Conservation (phyloP, 2,888 invertebrate species). For the Argynnis bischoffii region DNA sequence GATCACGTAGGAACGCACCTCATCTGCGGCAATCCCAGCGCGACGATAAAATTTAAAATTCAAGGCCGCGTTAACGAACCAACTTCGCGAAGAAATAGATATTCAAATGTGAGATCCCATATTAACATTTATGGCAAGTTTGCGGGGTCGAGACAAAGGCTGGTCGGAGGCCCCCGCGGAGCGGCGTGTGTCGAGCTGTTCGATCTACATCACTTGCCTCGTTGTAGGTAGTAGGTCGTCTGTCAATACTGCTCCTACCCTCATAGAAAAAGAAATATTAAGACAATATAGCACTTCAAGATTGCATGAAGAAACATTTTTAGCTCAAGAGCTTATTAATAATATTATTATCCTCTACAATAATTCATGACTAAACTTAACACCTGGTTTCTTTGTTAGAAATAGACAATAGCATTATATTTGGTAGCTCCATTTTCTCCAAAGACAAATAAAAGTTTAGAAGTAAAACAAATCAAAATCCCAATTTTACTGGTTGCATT, state of each 20-base stretch:
- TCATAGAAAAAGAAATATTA: no score
- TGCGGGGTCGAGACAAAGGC: conserved; percentile 80
- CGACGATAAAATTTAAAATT: conserved; percentile 82
- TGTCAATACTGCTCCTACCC: no score
- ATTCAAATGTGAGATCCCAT: conserved; percentile 82
- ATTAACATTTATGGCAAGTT: conserved; percentile 83
- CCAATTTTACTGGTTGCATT: conserved; percentile 78
- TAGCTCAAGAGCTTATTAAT: conserved; percentile 4
- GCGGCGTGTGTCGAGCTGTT: conserved; percentile 37
- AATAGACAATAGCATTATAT: conserved; percentile 60
- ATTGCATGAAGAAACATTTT: not conserved
- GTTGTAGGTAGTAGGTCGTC: no score
- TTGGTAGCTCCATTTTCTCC: conserved; percentile 54
- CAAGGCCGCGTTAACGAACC: conserved; percentile 83
- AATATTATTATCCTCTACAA: not conserved
- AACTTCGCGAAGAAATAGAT: conserved; percentile 82
- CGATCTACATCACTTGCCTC: conserved; percentile 34
- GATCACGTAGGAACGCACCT: conserved; percentile 80
- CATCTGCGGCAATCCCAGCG: conserved; percentile 74
- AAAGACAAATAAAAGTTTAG: conserved; percentile 77
- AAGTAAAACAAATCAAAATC: conserved; percentile 81
- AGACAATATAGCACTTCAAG: no score
- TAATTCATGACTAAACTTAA: conserved; percentile 47
- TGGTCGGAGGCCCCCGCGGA: conserved; percentile 54
- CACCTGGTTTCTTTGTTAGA: conserved; percentile 38